Evolutionary conservation across 2,113 vertebrate genomes (phyloP), one percentile per base, ranked within the genome.

Genomic region (Pseudorhombus dupliciocellatus): DNA sequence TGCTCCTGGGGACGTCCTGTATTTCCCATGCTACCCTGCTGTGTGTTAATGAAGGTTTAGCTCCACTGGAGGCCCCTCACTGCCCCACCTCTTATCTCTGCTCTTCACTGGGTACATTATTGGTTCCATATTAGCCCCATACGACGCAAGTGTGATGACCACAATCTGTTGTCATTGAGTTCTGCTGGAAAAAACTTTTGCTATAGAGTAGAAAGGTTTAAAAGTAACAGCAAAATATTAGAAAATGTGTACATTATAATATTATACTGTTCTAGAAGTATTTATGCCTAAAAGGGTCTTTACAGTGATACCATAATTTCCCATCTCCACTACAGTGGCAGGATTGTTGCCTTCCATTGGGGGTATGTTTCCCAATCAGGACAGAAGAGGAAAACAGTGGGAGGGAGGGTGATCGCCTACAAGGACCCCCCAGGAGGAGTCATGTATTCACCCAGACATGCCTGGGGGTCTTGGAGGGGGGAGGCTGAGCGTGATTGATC

Each of bases 11-110:
- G 87, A 82, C 72, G 75, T 70, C 75, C 65, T 77, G 72, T 83
- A 82, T 91, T 92, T 91, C 91, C 90, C 90, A 89, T 76, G 90
- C 62, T 74, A 66, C 37, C 92, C 90, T 84, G 90, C 91, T 92
- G 92, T 84, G 92, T 50, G 42, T 83, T 92, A 90, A 93, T 91
- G 87, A 93, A 93, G 88, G 75, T 73, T 87, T 86, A 25, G 37
- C 88, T 61, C 83, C 79, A 86, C 86, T 84, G 88, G 80, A 81
- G 67, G 82, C 50, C 48, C 82, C 67, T 73, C 66, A 34, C 44
- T 46, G 26, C 70, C 51, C 73, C 52, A 20, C 55, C 78, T 66
- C 77, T 86, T 71, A 68, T 77, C 76, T 75, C 62, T 70, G 50
- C 22, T 65, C 79, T 78, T 84, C 75, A 54, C 68, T 79, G 65